Evolutionary conservation across 2,888 invertebrate genomes (phyloP).

Genomic region (Himalopsyche japonica): DNA sequence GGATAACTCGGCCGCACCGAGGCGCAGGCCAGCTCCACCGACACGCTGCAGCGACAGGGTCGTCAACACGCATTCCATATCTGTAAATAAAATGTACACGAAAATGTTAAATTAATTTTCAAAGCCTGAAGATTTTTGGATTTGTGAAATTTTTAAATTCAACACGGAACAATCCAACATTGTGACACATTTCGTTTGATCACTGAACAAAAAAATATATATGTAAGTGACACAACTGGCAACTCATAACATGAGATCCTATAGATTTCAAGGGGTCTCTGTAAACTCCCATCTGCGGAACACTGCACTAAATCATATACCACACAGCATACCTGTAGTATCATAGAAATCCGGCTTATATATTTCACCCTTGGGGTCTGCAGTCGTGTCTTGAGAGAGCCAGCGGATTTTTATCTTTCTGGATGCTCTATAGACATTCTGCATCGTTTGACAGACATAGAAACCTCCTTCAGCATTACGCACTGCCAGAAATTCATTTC

Average conservation of each 20-base stretch:
- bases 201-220: no score
- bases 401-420: slow-evolving; percentile 87
- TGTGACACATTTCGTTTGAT: no score
- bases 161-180: no score
- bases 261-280: no score
- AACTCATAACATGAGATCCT: no score
- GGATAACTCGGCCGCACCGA: slow-evolving; percentile 74
- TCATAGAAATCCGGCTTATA: slow-evolving; percentile 92
- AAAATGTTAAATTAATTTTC: no score
- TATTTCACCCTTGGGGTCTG: slow-evolving; percentile 66
- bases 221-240: no score
- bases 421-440: slow-evolving; percentile 86
- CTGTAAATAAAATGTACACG: slow-evolving; percentile 48
- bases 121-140: no score
- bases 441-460: slow-evolving; percentile 86
- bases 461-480: slow-evolving; percentile 87
- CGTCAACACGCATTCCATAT: slow-evolving; percentile 87
- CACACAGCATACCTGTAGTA: slow-evolving; percentile 66
- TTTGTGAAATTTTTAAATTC: no score
- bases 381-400: slow-evolving; percentile 76
- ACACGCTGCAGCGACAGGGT: slow-evolving; percentile 77
- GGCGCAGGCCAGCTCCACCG: slow-evolving; percentile 64
- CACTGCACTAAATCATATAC: background rate
- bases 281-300: no score
- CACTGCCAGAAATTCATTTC: slow-evolving; percentile 88